Evolutionary conservation across 2,113 vertebrate species (phyloP), one percentile per base, ranked within the genome.

Genomic region (Solea senegalensis): DNA sequence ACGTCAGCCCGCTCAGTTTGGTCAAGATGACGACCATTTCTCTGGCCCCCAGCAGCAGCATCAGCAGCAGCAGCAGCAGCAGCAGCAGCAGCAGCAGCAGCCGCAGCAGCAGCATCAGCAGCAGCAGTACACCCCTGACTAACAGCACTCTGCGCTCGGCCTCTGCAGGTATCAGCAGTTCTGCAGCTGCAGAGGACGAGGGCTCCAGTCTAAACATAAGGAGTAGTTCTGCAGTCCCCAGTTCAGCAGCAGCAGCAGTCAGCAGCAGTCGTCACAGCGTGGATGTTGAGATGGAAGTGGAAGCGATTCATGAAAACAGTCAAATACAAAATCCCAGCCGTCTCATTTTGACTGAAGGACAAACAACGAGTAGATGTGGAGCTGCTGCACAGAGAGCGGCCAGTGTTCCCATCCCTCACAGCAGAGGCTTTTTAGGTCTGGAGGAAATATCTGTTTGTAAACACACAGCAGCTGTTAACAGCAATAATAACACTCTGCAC

Each of bases 21-120:
- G 96, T 99, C 49, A 97, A 98, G 89, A 98, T 98, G 96, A 94
- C 97, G 53, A 87, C 97, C 84, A 97, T 99, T 92, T 96, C 97
- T 8, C 94, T 98, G 26, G 90, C 96, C 1, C 94, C 95, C 0
- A 95, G 88, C 91, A 91, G 86, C 86, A 79, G 85, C 72, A 89
- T 85, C 4, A 85, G 72, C 50, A 72, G 73, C 39, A 90, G 95
- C 88, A 89, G 86, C 4, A 85, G 72, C 50, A 72, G 73, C 39
- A 90, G 21, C 21, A 21, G 21, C 21, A 1, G 1, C 21, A 21
- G 21, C 21, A 21, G 21, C 21, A 91, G 86, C 21, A 21, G 21
- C 21, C 1, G 21, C 21, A 91, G 86, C 21, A 21, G 21, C 21
- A 21, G 21, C 21, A 21, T 1, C 86, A 78, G 86, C 71, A 89